Conservation (phyloP, 2,888 invertebrate genomes). For the Ochropacha duplaris region DNA sequence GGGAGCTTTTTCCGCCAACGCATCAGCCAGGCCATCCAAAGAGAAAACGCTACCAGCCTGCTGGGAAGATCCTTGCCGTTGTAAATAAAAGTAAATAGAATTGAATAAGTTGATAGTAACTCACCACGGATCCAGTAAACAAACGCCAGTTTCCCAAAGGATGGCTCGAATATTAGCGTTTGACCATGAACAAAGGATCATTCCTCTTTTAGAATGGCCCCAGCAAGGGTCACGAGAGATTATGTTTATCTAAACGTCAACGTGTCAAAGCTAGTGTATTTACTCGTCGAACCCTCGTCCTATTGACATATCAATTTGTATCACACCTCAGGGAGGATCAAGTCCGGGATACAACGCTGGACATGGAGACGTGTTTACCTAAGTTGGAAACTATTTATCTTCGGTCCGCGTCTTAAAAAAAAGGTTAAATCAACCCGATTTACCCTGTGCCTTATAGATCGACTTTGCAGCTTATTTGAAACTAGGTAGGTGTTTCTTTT, state of each 20-base stretch:
- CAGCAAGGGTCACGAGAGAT: conserved; percentile 11
- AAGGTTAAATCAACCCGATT: not conserved
- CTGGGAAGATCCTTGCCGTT: too few relatives aligned
- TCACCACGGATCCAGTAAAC: not conserved
- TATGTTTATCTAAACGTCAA: conserved; percentile 21
- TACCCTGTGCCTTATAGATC: not conserved
- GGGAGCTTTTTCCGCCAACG: too few relatives aligned
- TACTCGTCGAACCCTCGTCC: conserved; percentile 24
- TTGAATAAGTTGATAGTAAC: too few relatives aligned
- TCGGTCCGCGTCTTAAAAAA: not conserved
- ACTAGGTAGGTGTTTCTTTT: too few relatives aligned
- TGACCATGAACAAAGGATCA: not conserved
- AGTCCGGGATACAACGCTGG: not conserved
- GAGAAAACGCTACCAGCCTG: too few relatives aligned
- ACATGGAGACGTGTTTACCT: conserved; percentile 13
- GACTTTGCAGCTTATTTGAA: not conserved
- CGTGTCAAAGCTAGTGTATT: conserved; percentile 10
- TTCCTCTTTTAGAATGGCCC: not conserved
- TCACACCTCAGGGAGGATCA: conserved; percentile 12
- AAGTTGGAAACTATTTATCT: conserved; percentile 4
- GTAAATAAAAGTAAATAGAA: too few relatives aligned
- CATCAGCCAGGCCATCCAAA: too few relatives aligned
- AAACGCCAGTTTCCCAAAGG: not conserved
- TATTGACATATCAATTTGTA: conserved; percentile 33
- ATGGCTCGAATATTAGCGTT: not conserved